Base-by-base conservation (phyloP, 2,888 invertebrate species). In the Axea sp. region DNA sequence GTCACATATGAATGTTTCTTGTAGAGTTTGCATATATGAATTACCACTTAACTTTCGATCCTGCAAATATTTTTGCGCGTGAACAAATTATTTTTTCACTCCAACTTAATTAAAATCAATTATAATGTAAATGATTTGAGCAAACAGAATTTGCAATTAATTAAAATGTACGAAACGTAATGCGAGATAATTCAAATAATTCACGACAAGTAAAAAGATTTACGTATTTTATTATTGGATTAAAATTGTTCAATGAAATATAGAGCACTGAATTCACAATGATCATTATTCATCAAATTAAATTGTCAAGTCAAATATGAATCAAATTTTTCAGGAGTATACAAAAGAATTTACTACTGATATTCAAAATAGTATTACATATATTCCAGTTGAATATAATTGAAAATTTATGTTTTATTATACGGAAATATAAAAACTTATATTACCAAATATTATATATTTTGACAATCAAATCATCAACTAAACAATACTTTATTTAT, bases 201-300 rank as follows among this genome's bases (percentile, higher is more conserved):
- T 31, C 9, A 30, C 12, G 26, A 12, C 24, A 26, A 6, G 28
- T 22, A 33, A 49, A 49, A 49, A 49, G 24, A 22, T 49, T 49
- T 49, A 35, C 24, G 6, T 33, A 49, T 33, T 35, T 19, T 14
- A 35, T 35, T 22, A 24, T 24, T 22, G 24, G 5, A 49, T 22
- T 33, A n/a, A 11, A 33, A 14, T 35, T 35, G 45, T 35, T 9
- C n/a, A 35, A 31, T 22, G 22, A 49, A 49, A 19, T 9, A 28
- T 3, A 14, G 12, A 33, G 17, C 15, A n/a, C 15, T 5, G 15
- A 45, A 45, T 45, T 28, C 1, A 15, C 4, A 26, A 7, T 26
- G 28, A 19, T 47, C 31, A n/a, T n/a, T n/a, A n/a, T n/a, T n/a
- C n/a, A n/a, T n/a, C n/a, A n/a, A n/a, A 47, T 47, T 47, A 31